Evolutionary conservation across 2,113 vertebrate species (phyloP).

Genomic region (Anhinga anhinga): DNA sequence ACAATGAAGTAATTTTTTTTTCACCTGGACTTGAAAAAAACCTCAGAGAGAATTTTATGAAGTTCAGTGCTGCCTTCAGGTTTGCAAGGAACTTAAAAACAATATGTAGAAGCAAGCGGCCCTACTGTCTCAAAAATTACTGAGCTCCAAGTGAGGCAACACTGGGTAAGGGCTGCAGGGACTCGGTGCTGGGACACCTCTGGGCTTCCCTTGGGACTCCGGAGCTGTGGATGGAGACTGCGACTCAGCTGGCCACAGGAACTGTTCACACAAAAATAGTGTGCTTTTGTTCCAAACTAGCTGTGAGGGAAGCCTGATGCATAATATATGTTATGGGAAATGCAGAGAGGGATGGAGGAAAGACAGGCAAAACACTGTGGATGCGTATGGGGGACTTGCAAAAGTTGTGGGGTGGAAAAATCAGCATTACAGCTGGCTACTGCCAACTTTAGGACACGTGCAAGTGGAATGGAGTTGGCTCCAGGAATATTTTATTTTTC

Average conservation of each 20-base stretch:
- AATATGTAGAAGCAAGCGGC: neutral
- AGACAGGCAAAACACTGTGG: neutral
- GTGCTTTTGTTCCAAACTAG: neutral
- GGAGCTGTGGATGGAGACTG: neutral
- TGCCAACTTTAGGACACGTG: neutral
- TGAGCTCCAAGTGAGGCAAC: neutral
- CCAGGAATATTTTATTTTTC: neutral
- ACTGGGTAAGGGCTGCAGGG: neutral
- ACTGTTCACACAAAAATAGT: neutral
- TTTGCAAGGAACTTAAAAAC: neutral
- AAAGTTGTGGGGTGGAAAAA: neutral
- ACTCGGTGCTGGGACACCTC: neutral
- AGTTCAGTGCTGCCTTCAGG: neutral
- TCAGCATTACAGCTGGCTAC: neutral
- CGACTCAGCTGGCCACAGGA: neutral
- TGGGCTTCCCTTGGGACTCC: rapidly evolving
- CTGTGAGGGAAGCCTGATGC: neutral
- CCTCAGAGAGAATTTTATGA: neutral
- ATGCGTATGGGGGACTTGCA: neutral
- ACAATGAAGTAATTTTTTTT: neutral
- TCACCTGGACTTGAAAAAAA: neutral
- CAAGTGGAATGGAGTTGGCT: neutral
- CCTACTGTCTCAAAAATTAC: neutral
- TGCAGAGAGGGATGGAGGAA: neutral
- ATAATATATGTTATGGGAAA: neutral